Base-by-base conservation (phyloP, 2,888 invertebrate species). In the Dusona sp. region DNA sequence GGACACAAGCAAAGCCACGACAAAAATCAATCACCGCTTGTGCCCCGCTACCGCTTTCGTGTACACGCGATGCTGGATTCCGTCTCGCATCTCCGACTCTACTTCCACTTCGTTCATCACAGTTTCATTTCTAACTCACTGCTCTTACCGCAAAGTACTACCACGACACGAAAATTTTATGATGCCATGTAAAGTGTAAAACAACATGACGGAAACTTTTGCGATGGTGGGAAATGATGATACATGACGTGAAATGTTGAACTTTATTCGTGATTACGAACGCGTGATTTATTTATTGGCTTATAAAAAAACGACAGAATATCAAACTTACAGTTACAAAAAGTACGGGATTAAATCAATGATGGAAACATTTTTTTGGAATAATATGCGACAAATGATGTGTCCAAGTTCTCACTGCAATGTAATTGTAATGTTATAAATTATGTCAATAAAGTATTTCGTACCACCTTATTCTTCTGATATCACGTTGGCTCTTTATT, bases 11-110 rank as follows among this genome's bases (percentile, higher is more conserved):
- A 92, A 92, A 93, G 92, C 93, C 92, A 93, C 93, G 93, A 93
- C 94, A 94, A 94, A 94, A 94, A 94, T 94, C 94, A 94, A 94
- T 94, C 94, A 94, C 93, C 88, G 86, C 77, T 75, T 70, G 77
- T 74, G 54, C 80, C 25, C 91, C 92, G 90, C 89, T 90, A 48
- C 65, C 79, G 48, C 25, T 54, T 74, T 33, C 73, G 16, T 65
- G 54, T 74, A 81, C 86, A 61, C 73, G 70, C 75, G 65, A 81
- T 72, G 61, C 83, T 78, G 65, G 61, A 77, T 81, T 48, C 78
- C 61, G 73, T 65, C 74, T 79, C 73, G 72, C 79, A 67, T 84
- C 81, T 86, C 87, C 67, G 67, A 77, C 79, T 77, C 54, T 70
- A 25, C 72, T 77, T 68, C 57, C 48, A 70, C 72, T 74, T 61